phyloP scores from a whole-genome alignment of 2,113 vertebrate species.

The Equus quagga region DNA sequence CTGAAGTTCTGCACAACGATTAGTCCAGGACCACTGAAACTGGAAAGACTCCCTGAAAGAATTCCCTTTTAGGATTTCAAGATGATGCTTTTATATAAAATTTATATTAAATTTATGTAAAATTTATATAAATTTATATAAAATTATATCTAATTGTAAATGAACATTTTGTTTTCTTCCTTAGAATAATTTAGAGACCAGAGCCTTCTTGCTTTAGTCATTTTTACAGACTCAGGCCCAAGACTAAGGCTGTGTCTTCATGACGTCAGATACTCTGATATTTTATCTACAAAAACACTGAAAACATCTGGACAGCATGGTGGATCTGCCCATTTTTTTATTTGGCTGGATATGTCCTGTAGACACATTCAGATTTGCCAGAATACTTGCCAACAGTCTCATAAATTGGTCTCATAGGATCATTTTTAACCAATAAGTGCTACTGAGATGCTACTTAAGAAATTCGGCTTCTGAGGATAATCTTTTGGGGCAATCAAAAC shows the following conservation, averaged over 20 bases:
- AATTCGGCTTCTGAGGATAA: neutral
- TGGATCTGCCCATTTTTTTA: neutral
- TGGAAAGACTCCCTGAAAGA: neutral
- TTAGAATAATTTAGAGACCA: neutral
- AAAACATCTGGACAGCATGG: neutral
- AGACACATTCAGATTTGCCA: neutral
- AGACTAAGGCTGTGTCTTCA: neutral
- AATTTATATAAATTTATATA: neutral
- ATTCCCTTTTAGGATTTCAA: slow-evolving; percentile 11
- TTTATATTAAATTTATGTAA: neutral
- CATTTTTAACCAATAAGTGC: neutral
- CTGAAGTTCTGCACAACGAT: neutral
- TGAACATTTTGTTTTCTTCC: neutral
- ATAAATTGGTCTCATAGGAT: neutral
- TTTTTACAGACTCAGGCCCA: neutral
- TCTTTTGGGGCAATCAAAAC: neutral
- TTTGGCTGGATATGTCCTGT: neutral
- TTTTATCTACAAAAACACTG: neutral
- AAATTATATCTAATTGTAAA: neutral
- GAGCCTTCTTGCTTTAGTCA: neutral
- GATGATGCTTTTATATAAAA: neutral
- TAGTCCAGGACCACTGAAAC: neutral
- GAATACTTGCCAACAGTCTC: neutral
- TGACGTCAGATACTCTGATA: neutral
- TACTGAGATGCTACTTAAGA: neutral